phyloP scores from a whole-genome alignment of 2,797 vertebrate genomes.

The Graptemys geographica region DNA sequence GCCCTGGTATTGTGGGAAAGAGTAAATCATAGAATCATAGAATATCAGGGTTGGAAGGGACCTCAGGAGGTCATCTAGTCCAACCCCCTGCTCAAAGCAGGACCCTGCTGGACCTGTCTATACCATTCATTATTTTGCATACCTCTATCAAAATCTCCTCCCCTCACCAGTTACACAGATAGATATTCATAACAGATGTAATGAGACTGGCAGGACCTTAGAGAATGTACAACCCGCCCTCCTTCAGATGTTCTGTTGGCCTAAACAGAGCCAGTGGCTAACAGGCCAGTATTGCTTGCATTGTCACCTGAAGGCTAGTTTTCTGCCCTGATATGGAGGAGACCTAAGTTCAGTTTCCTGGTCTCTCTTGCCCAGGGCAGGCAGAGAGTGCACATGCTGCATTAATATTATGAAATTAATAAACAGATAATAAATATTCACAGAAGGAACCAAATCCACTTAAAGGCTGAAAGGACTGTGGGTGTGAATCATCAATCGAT shows the following conservation, averaged over 20 bases:
- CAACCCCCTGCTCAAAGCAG: no score
- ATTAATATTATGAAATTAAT: slow-evolving; percentile 20
- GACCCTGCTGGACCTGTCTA: neutral
- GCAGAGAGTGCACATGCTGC: neutral
- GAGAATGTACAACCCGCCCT: neutral
- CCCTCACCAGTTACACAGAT: neutral
- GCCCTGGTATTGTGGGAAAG: neutral
- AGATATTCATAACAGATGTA: neutral
- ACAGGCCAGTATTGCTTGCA: neutral
- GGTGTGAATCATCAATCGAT: slow-evolving; percentile 44
- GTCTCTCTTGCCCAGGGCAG: slow-evolving; percentile 19
- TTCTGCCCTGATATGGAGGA: neutral
- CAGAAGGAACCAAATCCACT: slow-evolving; percentile 48
- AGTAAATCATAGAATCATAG: neutral
- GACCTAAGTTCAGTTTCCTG: neutral
- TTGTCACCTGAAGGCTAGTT: neutral
- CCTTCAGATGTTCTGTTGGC: neutral
- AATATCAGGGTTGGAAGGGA: no score
- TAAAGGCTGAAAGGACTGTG: slow-evolving; percentile 23
- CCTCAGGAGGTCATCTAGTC: no score
- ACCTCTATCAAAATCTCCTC: neutral
- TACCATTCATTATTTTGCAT: neutral
- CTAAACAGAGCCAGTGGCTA: neutral
- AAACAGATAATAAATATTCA: slow-evolving; percentile 60
- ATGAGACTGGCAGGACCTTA: neutral